A percentile compares a stretch with the other conserved stretches of the same genome.
Evolutionary conservation across 1,140 invertebrate genomes (phyloP).

Genomic region (Drosophila santomea): DNA sequence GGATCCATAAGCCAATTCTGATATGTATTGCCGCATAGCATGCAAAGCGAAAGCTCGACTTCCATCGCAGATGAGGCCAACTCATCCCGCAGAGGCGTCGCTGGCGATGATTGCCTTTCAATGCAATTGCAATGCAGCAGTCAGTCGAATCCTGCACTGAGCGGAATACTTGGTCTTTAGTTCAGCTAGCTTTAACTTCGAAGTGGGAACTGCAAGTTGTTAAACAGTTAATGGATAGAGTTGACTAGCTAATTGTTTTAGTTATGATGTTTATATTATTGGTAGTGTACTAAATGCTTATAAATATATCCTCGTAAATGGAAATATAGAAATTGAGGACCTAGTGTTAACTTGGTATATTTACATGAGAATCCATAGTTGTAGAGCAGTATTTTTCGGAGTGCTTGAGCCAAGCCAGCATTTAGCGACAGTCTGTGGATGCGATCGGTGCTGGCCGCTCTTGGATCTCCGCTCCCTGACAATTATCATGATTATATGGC

Average conservation of each 20-base stretch:
- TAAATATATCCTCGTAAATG: no score
- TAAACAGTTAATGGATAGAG: no score
- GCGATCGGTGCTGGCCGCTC: conserved; percentile 17
- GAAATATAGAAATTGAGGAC: no score
- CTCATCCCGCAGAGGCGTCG: conserved; percentile 54
- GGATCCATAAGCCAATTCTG: conserved; percentile 16
- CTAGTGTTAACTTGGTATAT: background rate
- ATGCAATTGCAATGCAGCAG: conserved; percentile 21
- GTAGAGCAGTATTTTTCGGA: background rate
- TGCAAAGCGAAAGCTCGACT: conserved; percentile 26
- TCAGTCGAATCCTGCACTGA: conserved; percentile 19
- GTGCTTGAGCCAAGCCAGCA: conserved; percentile 26
- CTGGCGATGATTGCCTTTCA: conserved; percentile 50
- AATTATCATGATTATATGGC: conserved; percentile 79
- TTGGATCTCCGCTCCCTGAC: conserved; percentile 29
- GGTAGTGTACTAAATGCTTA: no score
- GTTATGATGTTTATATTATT: no score
- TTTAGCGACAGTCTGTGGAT: conserved; percentile 56
- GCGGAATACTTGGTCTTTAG: background rate
- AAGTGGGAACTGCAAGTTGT: no score
- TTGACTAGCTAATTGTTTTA: no score
- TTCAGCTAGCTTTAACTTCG: no score
- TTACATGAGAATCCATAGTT: background rate
- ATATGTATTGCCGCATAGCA: conserved; percentile 16
- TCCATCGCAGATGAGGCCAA: conserved; percentile 17